Conservation (phyloP, 2,888 invertebrate genomes). For the Cantharis lateralis region DNA sequence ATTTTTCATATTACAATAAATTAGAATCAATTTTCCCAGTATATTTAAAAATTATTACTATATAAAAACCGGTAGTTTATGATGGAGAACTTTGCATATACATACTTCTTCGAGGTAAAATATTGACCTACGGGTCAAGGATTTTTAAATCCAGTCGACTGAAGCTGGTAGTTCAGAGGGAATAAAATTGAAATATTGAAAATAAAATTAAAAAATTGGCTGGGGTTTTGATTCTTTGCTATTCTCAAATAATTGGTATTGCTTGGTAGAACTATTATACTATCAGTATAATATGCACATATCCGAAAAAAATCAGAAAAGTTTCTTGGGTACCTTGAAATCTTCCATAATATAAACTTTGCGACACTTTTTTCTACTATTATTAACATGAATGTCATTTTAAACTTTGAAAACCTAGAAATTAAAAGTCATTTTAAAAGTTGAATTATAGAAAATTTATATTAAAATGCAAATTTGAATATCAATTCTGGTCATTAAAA, state of each 20-base stretch:
- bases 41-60: background rate
- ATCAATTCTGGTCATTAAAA: background rate
- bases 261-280: too few relatives aligned
- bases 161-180: background rate
- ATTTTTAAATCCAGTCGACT: background rate
- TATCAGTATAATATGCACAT: too few relatives aligned
- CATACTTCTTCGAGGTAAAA: background rate
- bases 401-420: background rate
- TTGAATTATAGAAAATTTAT: background rate
- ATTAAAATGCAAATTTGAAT: background rate
- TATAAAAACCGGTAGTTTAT: background rate
- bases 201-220: too few relatives aligned
- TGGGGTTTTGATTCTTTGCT: too few relatives aligned
- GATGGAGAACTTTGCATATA: too few relatives aligned
- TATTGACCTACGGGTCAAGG: background rate
- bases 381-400: background rate
- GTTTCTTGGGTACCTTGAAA: background rate
- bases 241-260: too few relatives aligned
- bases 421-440: background rate
- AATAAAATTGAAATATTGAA: too few relatives aligned
- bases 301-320: background rate
- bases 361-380: background rate
- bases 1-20: background rate
- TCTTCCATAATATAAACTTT: background rate
- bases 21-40: background rate